These are phyloP conservation scores for Phalacrocorax aristotelis DNA, from an alignment of 2,113 vertebrate species.

Conservation along the genomic window DNA sequence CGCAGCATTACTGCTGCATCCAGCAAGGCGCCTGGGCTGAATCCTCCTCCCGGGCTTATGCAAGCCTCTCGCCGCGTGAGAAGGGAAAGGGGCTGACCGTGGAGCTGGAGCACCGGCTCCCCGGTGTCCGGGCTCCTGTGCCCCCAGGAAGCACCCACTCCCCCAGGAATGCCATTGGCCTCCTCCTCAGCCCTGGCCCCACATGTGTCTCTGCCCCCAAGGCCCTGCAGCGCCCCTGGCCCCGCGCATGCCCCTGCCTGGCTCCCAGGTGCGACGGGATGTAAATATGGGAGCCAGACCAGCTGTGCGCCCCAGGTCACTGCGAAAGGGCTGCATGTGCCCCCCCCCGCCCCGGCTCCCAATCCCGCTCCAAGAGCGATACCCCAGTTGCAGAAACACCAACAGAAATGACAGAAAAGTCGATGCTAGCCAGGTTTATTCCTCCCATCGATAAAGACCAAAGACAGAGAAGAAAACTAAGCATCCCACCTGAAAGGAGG, in stretches of 20 bases:
- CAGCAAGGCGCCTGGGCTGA: not conserved
- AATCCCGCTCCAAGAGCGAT: fast-evolving
- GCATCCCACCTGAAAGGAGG: not conserved
- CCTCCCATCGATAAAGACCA: not conserved
- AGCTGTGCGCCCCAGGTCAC: not conserved
- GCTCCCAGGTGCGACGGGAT: fast-evolving
- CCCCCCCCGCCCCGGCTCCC: not conserved
- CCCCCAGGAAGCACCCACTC: not conserved
- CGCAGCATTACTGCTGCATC: not conserved
- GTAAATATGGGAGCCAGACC: not conserved
- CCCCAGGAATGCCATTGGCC: fast-evolving
- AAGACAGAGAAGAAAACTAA: not conserved
- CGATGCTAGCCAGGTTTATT: fast-evolving
- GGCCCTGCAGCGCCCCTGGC: not conserved
- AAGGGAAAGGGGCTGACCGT: not conserved
- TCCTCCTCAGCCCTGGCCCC: not conserved
- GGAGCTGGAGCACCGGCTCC: not conserved
- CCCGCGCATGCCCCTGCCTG: fast-evolving
- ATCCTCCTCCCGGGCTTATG: not conserved
- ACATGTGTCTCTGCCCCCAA: fast-evolving
- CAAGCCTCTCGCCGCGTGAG: fast-evolving
- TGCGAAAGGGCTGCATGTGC: not conserved
- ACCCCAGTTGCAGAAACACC: not conserved
- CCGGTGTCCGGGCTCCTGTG: fast-evolving
- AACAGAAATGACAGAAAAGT: not conserved